Evolutionary conservation across 2,797 vertebrate species (phyloP).

Genomic region (Gallinago solitaria): DNA sequence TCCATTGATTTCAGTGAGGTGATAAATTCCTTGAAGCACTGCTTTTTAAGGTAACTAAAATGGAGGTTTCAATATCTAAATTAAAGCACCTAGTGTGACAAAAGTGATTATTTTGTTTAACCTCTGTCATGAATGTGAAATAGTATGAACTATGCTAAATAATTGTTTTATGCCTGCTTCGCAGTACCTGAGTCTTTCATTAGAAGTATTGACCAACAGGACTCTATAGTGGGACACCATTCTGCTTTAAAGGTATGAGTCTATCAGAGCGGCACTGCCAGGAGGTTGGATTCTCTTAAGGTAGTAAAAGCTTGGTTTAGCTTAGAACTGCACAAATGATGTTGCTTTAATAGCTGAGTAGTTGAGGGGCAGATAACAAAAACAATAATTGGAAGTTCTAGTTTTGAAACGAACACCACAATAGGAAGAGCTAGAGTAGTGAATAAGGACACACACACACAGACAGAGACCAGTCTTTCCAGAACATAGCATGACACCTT

Average conservation of each 20-base stretch:
- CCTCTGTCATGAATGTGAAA: neutral
- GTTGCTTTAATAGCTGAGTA: neutral
- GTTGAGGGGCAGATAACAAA: neutral
- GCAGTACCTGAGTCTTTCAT: neutral
- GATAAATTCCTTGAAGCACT: neutral
- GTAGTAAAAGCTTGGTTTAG: neutral
- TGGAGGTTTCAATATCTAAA: neutral
- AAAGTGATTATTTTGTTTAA: neutral
- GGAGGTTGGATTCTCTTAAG: neutral
- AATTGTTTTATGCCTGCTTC: neutral
- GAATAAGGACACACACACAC: neutral
- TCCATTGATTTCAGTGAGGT: neutral
- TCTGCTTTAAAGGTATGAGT: neutral
- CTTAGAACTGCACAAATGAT: neutral
- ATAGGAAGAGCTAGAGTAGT: neutral
- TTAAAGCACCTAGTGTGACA: neutral
- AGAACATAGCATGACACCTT: neutral
- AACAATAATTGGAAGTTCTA: neutral
- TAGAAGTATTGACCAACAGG: neutral
- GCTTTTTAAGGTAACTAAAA: neutral
- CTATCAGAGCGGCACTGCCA: neutral
- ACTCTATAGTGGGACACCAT: neutral
- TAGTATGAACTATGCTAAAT: neutral
- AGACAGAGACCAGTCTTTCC: neutral
- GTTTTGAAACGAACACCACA: neutral